Evolutionary conservation across 1,140 invertebrate genomes (phyloP).

Genomic region (Globodera rostochiensis): DNA sequence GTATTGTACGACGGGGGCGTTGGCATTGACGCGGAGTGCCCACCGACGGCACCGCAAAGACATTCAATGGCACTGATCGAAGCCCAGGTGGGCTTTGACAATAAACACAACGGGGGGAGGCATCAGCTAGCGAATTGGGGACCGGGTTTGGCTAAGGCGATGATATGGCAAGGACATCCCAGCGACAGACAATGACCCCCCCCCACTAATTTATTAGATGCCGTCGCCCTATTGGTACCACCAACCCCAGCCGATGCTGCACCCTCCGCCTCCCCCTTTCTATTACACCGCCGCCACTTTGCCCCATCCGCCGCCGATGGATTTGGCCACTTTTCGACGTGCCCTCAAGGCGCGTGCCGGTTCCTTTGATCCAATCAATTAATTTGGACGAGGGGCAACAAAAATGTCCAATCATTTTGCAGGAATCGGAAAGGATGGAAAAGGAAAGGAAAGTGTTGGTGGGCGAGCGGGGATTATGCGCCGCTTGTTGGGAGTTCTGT

Average conservation of each 20-base stretch:
- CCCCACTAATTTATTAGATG: no score
- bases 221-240: background rate
- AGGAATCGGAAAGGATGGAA: conserved; percentile 31
- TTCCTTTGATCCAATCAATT: background rate
- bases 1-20: conserved; percentile 3
- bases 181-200: no score
- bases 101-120: background rate
- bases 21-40: background rate
- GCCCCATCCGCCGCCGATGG: conserved; percentile 15
- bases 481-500: conserved; percentile 26
- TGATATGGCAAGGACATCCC: no score
- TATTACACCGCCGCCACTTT: conserved; percentile 22
- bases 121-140: no score
- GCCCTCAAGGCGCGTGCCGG: conserved; percentile 10
- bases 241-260: background rate
- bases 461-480: conserved; percentile 12
- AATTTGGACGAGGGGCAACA: background rate
- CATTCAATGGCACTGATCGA: conserved; percentile 27
- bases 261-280: conserved; percentile 14
- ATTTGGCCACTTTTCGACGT: conserved; percentile 21
- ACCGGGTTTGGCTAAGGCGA: no score
- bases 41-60: background rate
- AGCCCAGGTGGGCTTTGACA: background rate
- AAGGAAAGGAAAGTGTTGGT: conserved; percentile 20
- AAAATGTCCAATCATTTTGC: background rate